Percentiles rank a stretch among this genome's conserved stretches.
phyloP scores from a whole-genome alignment of 2,888 invertebrate species.

The Mesoligia furuncula region DNA sequence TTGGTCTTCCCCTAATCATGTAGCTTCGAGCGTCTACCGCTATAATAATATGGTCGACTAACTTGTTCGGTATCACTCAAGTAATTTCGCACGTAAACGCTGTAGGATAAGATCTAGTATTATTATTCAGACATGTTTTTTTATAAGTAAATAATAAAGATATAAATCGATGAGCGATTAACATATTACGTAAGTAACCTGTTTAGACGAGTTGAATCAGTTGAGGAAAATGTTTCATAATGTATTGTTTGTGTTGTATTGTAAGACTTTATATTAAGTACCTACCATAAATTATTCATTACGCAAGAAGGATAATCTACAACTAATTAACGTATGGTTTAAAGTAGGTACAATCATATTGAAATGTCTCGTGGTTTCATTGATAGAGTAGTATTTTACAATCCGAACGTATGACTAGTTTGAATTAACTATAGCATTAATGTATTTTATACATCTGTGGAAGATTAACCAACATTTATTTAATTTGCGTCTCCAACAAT shows the following conservation, averaged over 20 bases:
- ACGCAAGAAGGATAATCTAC: background rate
- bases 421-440: background rate
- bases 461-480: background rate
- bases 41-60: background rate
- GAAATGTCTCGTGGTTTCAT: background rate
- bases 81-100: background rate
- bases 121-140: background rate
- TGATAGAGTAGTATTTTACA: background rate
- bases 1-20: no score
- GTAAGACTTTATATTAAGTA: constrained; percentile 1
- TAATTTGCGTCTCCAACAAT: background rate
- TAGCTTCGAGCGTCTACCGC: background rate
- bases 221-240: constrained; percentile 42
- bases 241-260: constrained; percentile 6
- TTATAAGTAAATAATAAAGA: background rate
- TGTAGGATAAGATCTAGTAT: constrained; percentile 10
- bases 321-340: background rate
- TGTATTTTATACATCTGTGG: background rate
- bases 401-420: background rate
- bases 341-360: background rate
- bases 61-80: background rate
- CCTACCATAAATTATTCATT: constrained; percentile 7
- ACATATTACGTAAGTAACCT: constrained; percentile 13
- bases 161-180: background rate
- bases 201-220: constrained; percentile 13